Evolutionary conservation across 2,797 vertebrate genomes (phyloP), one percentile per base, ranked within the genome.

Genomic region (Rhynchotus rufescens): DNA sequence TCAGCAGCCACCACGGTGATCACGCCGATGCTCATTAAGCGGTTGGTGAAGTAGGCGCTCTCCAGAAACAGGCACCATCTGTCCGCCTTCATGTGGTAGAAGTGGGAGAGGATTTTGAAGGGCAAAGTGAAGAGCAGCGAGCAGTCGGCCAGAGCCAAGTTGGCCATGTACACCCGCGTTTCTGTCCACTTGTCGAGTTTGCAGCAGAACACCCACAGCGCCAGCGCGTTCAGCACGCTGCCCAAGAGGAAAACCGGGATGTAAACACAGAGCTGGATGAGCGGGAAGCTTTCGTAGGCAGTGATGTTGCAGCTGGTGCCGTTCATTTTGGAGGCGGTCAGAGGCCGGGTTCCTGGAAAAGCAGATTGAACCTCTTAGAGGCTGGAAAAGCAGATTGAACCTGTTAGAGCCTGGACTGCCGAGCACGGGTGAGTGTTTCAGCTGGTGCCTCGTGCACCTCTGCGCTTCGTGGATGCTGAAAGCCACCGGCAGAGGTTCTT

Each of bases 81-180:
- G 15, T 36, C 71, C 5, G 15, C 67, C 36, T 74, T 49, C 87
- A 86, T 54, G 0, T 49, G 64, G 17, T 59, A 32, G 38, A 92
- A 83, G 26, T 92, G 90, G 64, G 78, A 91, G 44, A 93, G 38
- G 2, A 97, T 97, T 91, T 97, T 97, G 42, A 98, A 97, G 2
- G 98, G 98, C 32, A 99, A 94, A 87, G 96, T 97, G 36, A 98
- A 68, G 65, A 99, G 94, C 72, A 99, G 96, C 68, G 97, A 69
- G 38, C 94, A 96, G 89, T 97, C 97, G 28, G 96, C 94, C 59
- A 75, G 17, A 16, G 92, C 93, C 86, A 97, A 79, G 82, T 94
- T 97, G 62, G 96, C 77, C 96, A 96, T 95, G 65, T 94, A 97
- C 9, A 96, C 83, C 86, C 80, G 92, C 13, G 95, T 93, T 90